Evolutionary conservation across 2,888 invertebrate species (phyloP).

Genomic region (Noctua janthina): DNA sequence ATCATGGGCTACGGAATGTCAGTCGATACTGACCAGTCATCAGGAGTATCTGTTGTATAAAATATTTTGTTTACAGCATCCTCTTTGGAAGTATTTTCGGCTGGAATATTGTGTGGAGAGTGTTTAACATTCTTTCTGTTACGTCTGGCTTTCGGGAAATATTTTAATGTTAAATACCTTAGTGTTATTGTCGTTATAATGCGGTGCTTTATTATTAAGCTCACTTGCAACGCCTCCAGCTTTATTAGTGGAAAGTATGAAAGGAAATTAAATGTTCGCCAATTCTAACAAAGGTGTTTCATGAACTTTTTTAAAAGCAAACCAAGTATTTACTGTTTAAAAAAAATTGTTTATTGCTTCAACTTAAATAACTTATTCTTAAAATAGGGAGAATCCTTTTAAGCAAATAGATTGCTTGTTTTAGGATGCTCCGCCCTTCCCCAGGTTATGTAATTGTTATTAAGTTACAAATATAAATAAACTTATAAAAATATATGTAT

Average conservation of each 20-base stretch:
- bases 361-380: too few relatives aligned
- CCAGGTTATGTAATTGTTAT: too few relatives aligned
- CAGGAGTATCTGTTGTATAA: constrained; percentile 53
- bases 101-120: constrained; percentile 3
- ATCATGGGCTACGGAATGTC: constrained; percentile 61
- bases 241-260: neutral
- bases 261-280: neutral
- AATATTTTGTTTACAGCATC: constrained; percentile 37
- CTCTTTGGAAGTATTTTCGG: constrained; percentile 26
- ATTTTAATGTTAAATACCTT: neutral
- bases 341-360: too few relatives aligned
- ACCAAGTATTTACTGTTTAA: neutral
- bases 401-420: too few relatives aligned
- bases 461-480: too few relatives aligned
- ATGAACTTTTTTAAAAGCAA: neutral
- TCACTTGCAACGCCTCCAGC: neutral
- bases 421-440: too few relatives aligned
- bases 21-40: constrained; percentile 71
- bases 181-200: neutral
- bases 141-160: neutral
- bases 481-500: too few relatives aligned
- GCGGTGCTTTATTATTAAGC: neutral
- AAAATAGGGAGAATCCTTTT: too few relatives aligned
- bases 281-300: neutral
- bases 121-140: neutral